Evolutionary conservation across 2,888 invertebrate species (phyloP).

Genomic region (Sesia apiformis): DNA sequence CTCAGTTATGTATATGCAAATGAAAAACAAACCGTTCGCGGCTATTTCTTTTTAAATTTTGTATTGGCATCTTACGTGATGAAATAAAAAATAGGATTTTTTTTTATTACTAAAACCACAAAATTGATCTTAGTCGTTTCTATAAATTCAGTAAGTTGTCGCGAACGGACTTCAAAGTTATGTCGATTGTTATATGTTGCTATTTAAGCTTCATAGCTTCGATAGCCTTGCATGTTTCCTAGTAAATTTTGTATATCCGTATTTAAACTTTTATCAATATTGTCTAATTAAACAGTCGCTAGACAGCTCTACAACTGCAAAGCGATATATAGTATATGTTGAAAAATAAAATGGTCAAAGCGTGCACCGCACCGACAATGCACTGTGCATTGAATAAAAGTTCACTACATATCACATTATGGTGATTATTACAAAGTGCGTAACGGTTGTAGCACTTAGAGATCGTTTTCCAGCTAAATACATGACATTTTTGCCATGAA

Average conservation of each 20-base stretch:
- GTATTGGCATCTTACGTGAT: not conserved
- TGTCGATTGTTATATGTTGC: conserved; percentile 28
- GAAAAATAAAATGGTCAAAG: too few species aligned
- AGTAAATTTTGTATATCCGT: conserved; percentile 21
- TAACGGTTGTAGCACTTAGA: too few species aligned
- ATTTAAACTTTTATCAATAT: not conserved
- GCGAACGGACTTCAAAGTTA: conserved; percentile 22
- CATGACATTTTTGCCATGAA: too few species aligned
- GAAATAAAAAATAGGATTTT: not conserved
- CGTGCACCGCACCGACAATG: too few species aligned
- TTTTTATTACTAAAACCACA: too few species aligned
- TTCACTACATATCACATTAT: too few species aligned
- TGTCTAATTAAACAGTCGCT: not conserved
- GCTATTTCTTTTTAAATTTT: conserved; percentile 4
- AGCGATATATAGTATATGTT: not conserved
- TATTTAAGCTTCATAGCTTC: conserved; percentile 52
- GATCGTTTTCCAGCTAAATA: too few species aligned
- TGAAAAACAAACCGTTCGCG: conserved; percentile 21
- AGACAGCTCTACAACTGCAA: not conserved
- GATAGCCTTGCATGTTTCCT: conserved; percentile 50
- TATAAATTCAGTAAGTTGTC: conserved; percentile 8
- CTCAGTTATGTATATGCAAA: conserved; percentile 7
- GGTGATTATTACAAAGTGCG: too few species aligned
- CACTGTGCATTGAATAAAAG: too few species aligned
- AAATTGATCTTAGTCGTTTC: not conserved